These are phyloP conservation scores for Eupithecia pulchellata DNA, from an alignment of 2,888 invertebrate genomes.

Conservation along the genomic window DNA sequence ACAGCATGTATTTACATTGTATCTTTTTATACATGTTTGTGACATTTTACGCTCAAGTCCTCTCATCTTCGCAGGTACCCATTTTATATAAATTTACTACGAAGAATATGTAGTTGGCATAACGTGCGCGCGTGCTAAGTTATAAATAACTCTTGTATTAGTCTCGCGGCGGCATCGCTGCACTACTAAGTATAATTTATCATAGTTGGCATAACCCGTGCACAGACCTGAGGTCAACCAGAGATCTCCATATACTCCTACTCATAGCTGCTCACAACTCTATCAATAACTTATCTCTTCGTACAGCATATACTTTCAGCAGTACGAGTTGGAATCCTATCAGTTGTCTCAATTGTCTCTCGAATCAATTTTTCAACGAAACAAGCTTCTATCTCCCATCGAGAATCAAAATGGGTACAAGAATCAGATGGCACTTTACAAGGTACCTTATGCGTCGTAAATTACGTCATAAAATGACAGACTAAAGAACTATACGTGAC, in stretches of 20 bases:
- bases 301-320: conserved; percentile 18
- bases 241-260: background rate
- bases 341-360: conserved; percentile 22
- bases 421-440: conserved; percentile 77
- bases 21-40: conserved; percentile 57
- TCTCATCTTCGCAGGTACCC: conserved; percentile 61
- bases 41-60: conserved; percentile 59
- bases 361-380: conserved; percentile 17
- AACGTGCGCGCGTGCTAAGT: conserved; percentile 54
- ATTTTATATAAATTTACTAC: conserved; percentile 68
- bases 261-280: background rate
- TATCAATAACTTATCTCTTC: background rate
- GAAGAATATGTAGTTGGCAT: conserved; percentile 62
- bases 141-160: conserved; percentile 28
- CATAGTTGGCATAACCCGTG: conserved; percentile 3
- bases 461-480: conserved; percentile 82
- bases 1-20: conserved; percentile 71
- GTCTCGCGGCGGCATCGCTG: conserved; percentile 5
- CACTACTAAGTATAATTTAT: conserved; percentile 4
- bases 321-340: conserved; percentile 39
- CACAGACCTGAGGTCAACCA: conserved; percentile 1
- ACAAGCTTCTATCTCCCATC: conserved; percentile 49
- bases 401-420: conserved; percentile 79
- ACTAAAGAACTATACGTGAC: conserved; percentile 82
- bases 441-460: conserved; percentile 75